Evolutionary conservation across 2,113 vertebrate species (phyloP).

Genomic region (Fregetta grallaria): DNA sequence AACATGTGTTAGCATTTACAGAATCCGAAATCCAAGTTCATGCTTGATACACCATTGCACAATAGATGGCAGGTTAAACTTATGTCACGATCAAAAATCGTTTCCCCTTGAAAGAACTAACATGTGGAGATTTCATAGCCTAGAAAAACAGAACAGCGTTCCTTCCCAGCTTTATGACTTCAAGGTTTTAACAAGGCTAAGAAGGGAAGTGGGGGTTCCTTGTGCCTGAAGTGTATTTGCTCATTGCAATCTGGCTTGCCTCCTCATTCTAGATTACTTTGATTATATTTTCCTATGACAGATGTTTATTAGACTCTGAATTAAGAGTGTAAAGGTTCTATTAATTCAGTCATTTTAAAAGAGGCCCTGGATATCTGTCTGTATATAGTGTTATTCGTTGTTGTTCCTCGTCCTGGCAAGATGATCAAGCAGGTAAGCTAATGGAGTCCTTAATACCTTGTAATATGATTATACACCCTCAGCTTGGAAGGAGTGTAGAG

Average conservation of each 20-base stretch:
- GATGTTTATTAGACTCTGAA: neutral
- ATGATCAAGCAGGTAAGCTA: neutral
- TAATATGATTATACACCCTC: neutral
- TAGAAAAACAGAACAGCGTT: constrained; percentile 9
- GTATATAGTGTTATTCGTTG: neutral
- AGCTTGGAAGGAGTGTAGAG: neutral
- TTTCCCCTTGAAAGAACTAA: constrained; percentile 46
- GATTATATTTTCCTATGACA: neutral
- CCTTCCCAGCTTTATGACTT: neutral
- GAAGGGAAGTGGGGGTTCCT: neutral
- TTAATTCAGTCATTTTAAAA: neutral
- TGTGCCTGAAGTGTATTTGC: neutral
- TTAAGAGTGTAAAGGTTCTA: neutral
- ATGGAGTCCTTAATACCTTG: neutral
- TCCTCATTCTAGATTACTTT: neutral
- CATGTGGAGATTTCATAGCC: constrained; percentile 7
- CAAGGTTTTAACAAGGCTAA: neutral
- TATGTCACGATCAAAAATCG: neutral
- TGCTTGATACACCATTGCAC: neutral
- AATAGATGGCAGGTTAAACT: constrained; percentile 45
- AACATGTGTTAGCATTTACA: neutral
- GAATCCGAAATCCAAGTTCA: constrained; percentile 28
- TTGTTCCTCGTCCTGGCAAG: neutral
- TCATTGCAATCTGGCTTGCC: neutral
- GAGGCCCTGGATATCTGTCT: neutral